These are phyloP conservation scores for Oreochromis niloticus DNA, from an alignment of 2,113 vertebrate genomes.

Conservation along the genomic window DNA sequence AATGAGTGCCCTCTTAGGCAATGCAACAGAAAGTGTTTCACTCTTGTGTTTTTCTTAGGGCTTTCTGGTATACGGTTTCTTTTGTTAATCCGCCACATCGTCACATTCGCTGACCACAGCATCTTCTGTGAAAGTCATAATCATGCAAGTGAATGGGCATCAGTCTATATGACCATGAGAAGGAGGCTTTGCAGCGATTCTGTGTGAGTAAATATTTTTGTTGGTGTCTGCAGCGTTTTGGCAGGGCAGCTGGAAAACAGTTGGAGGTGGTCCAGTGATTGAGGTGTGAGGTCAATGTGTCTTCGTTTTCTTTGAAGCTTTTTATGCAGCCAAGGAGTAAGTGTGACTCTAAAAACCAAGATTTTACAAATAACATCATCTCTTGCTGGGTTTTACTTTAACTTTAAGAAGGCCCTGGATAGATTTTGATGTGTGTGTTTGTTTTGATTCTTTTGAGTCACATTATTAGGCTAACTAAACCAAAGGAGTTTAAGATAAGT, in stretches of 20 bases:
- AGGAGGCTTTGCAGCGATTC: not conserved
- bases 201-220: not conserved
- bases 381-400: not conserved
- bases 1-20: not conserved
- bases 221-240: not conserved
- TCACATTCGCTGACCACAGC: not conserved
- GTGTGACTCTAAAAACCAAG: not conserved
- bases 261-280: conserved; percentile 10
- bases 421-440: not conserved
- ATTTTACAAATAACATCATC: not conserved
- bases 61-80: not conserved
- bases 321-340: not conserved
- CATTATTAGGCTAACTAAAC: no score
- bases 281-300: conserved; percentile 19
- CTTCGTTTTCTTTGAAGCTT: not conserved
- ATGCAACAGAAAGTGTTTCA: not conserved
- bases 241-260: conserved; percentile 21
- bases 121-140: not conserved
- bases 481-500: not conserved
- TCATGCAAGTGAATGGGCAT: not conserved
- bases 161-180: not conserved
- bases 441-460: not conserved
- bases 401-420: not conserved
- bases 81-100: not conserved
- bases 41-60: not conserved